These are phyloP conservation scores for Lathronympha strigana DNA, from an alignment of 2,888 invertebrate species.

Conservation along the genomic window DNA sequence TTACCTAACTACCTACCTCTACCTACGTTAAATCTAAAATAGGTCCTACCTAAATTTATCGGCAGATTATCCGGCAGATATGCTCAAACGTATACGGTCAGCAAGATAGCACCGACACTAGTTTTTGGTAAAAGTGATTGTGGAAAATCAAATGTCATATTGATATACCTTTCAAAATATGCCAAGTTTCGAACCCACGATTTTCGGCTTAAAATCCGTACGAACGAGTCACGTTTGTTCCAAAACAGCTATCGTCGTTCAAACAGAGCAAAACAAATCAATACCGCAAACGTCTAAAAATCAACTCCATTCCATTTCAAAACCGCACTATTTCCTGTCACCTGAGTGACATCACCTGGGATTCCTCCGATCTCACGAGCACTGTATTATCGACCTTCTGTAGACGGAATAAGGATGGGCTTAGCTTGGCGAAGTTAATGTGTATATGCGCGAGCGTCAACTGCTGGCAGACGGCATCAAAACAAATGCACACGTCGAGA, in stretches of 20 bases:
- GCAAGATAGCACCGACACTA: no score
- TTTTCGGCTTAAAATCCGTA: no score
- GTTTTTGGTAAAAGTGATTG: no score
- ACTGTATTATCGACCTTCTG: not conserved
- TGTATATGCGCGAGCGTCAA: slow-evolving; percentile 12
- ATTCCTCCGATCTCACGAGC: not conserved
- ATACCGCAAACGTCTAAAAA: slow-evolving; percentile 18
- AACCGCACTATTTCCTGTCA: slow-evolving; percentile 14
- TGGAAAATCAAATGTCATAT: no score
- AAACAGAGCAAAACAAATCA: slow-evolving; percentile 8
- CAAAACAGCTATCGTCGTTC: not conserved
- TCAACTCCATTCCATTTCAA: not conserved
- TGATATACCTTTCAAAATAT: no score
- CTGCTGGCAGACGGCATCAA: slow-evolving; percentile 13
- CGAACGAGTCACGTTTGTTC: no score
- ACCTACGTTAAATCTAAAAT: no score
- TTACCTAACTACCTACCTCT: no score
- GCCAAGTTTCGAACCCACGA: no score
- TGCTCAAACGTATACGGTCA: no score
- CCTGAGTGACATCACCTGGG: slow-evolving; percentile 19
- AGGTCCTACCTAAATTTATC: no score
- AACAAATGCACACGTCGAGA: slow-evolving; percentile 22
- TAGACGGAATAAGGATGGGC: not conserved
- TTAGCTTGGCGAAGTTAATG: not conserved
- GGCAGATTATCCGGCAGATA: no score